Evolutionary conservation across 2,797 vertebrate species (phyloP), one percentile per base, ranked within the genome.

Genomic region (Brachyrhaphis roseni): DNA sequence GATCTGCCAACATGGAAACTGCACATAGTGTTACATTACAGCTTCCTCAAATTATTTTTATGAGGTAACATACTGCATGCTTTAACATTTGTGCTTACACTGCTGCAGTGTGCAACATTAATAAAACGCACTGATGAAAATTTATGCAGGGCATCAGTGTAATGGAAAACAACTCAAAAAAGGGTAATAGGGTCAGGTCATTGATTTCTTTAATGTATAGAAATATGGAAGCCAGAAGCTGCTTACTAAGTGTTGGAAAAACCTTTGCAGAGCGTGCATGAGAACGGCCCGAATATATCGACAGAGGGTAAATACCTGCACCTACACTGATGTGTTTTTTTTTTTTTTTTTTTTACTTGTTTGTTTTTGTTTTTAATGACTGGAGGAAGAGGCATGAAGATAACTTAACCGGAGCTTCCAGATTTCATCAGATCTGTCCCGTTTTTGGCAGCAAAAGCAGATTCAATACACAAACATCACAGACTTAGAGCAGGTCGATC

Each of bases 201-300:
- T 85, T 79, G 74, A 78, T 71, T 77, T 82, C 71, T 53, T 53
- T 80, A 74, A 80, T 86, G 59, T 57, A 64, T 18, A 83, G 59
- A 74, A 83, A 76, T 68, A 74, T 51, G n/a, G 49, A 79, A 64
- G 75, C 43, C 55, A 74, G 55, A 8, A 72, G n/a, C 43, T 73
- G n/a, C 46, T n/a, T 46, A 7, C 26, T 78, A 59, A 5, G 11
- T 13, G 53, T 11, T 4, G n/a, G 5, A 72, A 76, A 75, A 80
- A 55, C 36, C 36, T 43, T 4, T 49, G 4, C 0, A 43, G 36
- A 18, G 7, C n/a, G 43, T 31, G 47, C 45, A 2, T 73, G 31
- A 53, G 76, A 82, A 64, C 12, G 18, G 26, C 4, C 68, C 7
- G 49, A 68, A 79, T 85, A 70, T 73, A 77, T 53, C 16, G 15